These are phyloP conservation scores for Scrobipalpa costella DNA, from an alignment of 2,888 invertebrate genomes.

Conservation along the genomic window DNA sequence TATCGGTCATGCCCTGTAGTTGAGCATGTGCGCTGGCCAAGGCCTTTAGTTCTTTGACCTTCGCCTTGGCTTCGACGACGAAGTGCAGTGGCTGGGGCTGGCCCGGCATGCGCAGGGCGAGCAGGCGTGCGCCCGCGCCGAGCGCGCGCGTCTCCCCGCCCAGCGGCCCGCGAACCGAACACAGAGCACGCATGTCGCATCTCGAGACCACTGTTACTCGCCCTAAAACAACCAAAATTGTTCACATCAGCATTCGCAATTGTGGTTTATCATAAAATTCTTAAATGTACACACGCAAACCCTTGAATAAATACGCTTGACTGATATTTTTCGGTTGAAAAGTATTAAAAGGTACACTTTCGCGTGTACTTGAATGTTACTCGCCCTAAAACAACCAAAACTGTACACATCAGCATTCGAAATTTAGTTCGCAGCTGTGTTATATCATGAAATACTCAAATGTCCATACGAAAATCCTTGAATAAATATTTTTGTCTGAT, in stretches of 20 bases:
- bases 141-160: conserved; percentile 87
- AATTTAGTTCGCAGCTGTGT: no score
- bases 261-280: no score
- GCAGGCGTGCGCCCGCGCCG: conserved; percentile 83
- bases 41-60: conserved; percentile 90
- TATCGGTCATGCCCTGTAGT: conserved; percentile 91
- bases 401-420: no score
- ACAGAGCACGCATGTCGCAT: conserved; percentile 88
- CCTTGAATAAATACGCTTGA: no score
- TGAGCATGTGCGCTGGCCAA: conserved; percentile 90
- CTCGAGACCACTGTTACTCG: conserved; percentile 76
- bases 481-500: no score
- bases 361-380: neutral
- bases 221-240: conserved; percentile 56
- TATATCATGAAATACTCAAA: no score
- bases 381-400: neutral
- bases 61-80: conserved; percentile 89
- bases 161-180: conserved; percentile 92
- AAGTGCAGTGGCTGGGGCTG: conserved; percentile 74
- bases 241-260: neutral
- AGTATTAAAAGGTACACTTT: no score
- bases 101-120: conserved; percentile 84
- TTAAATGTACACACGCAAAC: no score
- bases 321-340: no score
- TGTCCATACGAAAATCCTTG: no score